These are phyloP conservation scores for Artibeus jamaicensis DNA, from an alignment of 2,797 vertebrate genomes.

Conservation along the genomic window DNA sequence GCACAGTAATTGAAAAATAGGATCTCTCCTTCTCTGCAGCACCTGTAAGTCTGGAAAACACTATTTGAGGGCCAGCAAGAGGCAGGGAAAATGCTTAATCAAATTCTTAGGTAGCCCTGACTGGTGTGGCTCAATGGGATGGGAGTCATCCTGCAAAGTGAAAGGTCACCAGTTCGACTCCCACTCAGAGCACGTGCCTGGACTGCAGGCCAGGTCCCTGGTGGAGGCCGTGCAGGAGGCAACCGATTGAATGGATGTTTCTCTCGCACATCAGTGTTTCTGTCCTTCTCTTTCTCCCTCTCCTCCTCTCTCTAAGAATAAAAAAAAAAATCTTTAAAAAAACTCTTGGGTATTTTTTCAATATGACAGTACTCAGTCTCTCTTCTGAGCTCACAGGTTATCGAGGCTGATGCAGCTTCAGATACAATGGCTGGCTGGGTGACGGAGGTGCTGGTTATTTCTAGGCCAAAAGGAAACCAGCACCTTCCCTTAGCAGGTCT, in stretches of 20 bases:
- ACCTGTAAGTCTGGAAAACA: background rate
- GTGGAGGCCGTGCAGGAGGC: background rate
- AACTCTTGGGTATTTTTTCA: background rate
- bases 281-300: background rate
- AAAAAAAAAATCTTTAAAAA: background rate
- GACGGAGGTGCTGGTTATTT: background rate
- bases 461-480: background rate
- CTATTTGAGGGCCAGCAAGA: background rate
- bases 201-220: background rate
- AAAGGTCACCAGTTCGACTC: background rate
- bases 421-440: background rate
- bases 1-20: background rate
- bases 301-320: no score
- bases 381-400: background rate
- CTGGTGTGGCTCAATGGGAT: background rate
- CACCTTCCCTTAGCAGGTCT: background rate
- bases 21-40: background rate
- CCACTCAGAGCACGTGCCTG: background rate
- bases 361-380: background rate
- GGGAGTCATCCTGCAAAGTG: no score
- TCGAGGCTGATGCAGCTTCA: background rate
- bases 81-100: background rate
- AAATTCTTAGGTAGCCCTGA: background rate
- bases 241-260: background rate
- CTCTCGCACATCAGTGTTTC: background rate